A percentile compares a stretch with the other conserved stretches of the same genome.
Evolutionary conservation across 53 echinoderm and acorn worm genomes (phyloP).

Genomic region (Pentamera pediparva): DNA sequence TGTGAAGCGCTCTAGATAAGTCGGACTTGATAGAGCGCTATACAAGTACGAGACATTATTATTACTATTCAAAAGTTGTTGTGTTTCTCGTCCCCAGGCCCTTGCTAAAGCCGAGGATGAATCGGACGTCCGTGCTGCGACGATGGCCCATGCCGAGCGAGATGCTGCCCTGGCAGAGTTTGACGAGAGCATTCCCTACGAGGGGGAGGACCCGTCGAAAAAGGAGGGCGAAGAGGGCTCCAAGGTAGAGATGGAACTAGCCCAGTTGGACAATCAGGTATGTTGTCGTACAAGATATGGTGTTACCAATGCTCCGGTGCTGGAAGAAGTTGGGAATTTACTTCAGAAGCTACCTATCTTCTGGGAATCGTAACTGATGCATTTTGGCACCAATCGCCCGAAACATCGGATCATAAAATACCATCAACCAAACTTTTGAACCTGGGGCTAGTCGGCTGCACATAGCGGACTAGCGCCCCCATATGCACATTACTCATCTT

Average conservation of each 20-base stretch:
- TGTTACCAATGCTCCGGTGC: not conserved
- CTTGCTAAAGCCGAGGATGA: constrained; percentile 96
- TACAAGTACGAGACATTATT: no score
- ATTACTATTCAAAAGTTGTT: not conserved
- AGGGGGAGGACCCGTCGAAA: constrained; percentile 84
- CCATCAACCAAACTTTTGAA: no score
- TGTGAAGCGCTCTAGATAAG: no score
- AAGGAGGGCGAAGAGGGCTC: constrained; percentile 72
- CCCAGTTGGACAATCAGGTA: constrained; percentile 91
- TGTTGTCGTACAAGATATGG: not conserved
- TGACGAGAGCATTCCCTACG: constrained; percentile 96
- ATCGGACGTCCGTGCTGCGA: constrained; percentile 83
- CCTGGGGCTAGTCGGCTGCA: no score
- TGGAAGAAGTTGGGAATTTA: no score
- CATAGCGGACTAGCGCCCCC: no score
- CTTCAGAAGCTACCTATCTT: not conserved
- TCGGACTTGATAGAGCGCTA: no score
- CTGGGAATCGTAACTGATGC: no score
- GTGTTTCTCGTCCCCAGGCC: constrained; percentile 31
- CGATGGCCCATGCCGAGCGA: constrained; percentile 96
- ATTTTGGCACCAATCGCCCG: no score
- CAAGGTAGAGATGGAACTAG: constrained; percentile 82
- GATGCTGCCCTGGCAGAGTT: constrained; percentile 95
- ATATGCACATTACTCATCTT: no score
- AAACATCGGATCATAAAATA: no score